Base-by-base conservation (phyloP, 2,888 invertebrate genomes). In the Hydraecia micacea region DNA sequence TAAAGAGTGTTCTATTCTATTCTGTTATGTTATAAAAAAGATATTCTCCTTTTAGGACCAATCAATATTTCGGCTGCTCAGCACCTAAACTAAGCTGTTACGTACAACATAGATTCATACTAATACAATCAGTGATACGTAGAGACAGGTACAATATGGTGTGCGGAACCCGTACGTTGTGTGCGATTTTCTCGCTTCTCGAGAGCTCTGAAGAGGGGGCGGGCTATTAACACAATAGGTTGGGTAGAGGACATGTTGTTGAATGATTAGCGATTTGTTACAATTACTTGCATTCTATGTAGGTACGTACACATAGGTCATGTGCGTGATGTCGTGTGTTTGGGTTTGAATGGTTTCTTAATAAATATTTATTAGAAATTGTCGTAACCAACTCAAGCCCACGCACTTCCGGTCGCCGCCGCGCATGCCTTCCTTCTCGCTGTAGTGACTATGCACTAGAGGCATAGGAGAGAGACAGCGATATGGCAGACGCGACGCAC, bases 101-200 rank as follows among this genome's bases (percentile, higher is more conserved):
- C n/a, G 9, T 80, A 25, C 62, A 55, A 52, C 42, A 63, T 36
- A 21, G 25, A 63, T 42, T 73, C 28, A 36, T 80, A 63, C 42
- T 46, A 58, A 52, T 36, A 39, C 69, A 52, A 77, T 81, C 52
- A n/a, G 80, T 58, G 42, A 65, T 9, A 60, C 13, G 21, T 71
- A 36, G 28, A 28, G 52, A 66, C 28, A 46, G 66, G 67, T 49
- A 68, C 32, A 49, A 65, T 80, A 72, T 81, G 58, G 58, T 77
- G 39, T 77, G 25, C 71, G 60, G 62, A 71, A 28, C 71, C 66
- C 46, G 78, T 11, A 15, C 25, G 60, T 25, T 72, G 42, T 71
- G 71, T 62, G 77, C 68, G 79, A 66, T 79, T 67, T 67, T 67
- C 49, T 74, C 85, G 49, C 60, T 58, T 62, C 55, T n/a, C 55